Evolutionary conservation across 53 echinoderm and acorn worm genomes (phyloP), one percentile per base, ranked within the genome.

Genomic region (Luidia sarsii): DNA sequence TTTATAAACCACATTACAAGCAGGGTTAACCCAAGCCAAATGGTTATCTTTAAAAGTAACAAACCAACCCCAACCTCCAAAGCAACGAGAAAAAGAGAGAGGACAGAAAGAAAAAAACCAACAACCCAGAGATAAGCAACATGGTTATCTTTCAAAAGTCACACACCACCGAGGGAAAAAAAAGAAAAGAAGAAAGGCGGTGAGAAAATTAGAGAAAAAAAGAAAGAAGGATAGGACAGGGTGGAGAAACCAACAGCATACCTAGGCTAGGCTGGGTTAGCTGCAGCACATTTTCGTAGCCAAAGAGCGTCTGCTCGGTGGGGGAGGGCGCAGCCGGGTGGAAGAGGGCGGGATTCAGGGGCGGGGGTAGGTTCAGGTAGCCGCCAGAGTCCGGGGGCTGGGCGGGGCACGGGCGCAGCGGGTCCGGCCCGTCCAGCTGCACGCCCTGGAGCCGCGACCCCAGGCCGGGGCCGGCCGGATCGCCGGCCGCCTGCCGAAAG

Each of bases 401-500:
- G 2, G 9, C 11, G 5, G 7, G 52, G 15, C 16, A 22, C 33
- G 16, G 34, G 33, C 30, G 70, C 29, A 77, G 35, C 24, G 60
- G 41, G 19, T 77, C 48, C 27, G 61, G 48, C 39, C 43, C 77
- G n/a, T 77, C 77, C 0, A 61, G 45, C 19, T 59, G 77, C 48
- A 45, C 48, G 4, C 33, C 48, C 4, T 8, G 64, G 36, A 29
- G 84, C 38, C 73, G 70, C 4, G 31, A 13, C 51, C 73, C 64
- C 20, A 63, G 39, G 33, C 57, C 59, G n/a, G 36, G 24, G 84
- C 41, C 24, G 29, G 8, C 18, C 0, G 67, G 64, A n/a, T 92
- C 95, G 81, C 83, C 88, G 81, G 87, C 45, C 39, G 95, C 92
- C 27, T 85, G 85, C 15, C 88, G 95, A 88, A 95, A 95, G 15